Base-by-base conservation (phyloP, 1,140 invertebrate genomes). In the Eupristina koningsbergeri region DNA sequence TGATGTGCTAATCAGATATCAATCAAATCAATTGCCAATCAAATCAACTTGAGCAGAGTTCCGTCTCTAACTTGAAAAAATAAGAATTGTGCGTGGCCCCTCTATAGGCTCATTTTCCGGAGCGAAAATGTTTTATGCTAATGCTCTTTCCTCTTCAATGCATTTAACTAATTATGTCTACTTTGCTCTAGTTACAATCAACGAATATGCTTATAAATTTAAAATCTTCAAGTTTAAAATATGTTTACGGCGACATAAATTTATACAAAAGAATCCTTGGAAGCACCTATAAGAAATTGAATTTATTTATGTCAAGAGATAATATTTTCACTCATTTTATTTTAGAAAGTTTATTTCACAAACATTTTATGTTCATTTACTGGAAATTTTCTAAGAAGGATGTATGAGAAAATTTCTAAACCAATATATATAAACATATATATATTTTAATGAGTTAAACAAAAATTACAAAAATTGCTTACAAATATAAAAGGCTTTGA, bases 11-110 rank as follows among this genome's bases (percentile, higher is more conserved):
- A n/a, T 9, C 41, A 39, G 61, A 41, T 69, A 67, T 82, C 50
- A 77, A 82, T 82, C 61, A 82, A 77, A 76, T 76, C 73, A 41
- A 76, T 26, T 69, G 67, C 77, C 50, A 77, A 82, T 82, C 61
- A 82, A 77, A 76, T 76, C 73, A 67, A 74, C 45, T 58, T 50
- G 39, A 36, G 53, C 41, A 50, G 81, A 76, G 64, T 64, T 82
- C 61, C 13, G 39, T 77, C 8, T 34, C 81, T 26, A 45, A 64
- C 29, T 34, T 11, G 26, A n/a, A 47, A n/a, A 63, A 31, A 53
- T 69, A 80, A 45, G 77, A 34, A 22, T 81, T 47, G 29, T 26
- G 41, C n/a, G 69, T 26, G 19, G 36, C 64, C 47, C 63, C 19
- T 69, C 29, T 41, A 29, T 34, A 53, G 15, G 29, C 53, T 34